These are phyloP conservation scores for Notiomystis cincta DNA, from an alignment of 2,113 vertebrate genomes.

Conservation along the genomic window DNA sequence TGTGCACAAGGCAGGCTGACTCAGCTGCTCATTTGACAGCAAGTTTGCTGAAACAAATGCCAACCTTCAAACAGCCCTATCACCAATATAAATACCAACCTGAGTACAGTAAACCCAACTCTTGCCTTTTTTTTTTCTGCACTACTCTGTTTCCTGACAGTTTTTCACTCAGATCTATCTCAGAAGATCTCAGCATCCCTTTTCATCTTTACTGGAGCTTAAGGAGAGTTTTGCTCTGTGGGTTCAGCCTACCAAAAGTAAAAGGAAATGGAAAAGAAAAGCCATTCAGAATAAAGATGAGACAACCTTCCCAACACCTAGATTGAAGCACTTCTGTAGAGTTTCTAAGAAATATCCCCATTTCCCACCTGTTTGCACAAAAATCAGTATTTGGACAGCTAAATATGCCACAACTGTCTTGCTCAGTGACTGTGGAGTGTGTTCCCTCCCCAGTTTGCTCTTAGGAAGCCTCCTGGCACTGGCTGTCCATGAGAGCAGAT, in stretches of 20 bases:
- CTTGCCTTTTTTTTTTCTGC: background rate
- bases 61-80: background rate
- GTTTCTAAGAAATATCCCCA: background rate
- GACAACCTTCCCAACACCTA: background rate
- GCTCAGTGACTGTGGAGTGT: rapidly evolving
- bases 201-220: background rate
- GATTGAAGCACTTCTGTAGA: background rate
- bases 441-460: background rate
- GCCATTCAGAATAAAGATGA: background rate
- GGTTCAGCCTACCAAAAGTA: background rate
- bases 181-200: background rate
- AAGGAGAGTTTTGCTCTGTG: background rate
- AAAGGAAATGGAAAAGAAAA: background rate
- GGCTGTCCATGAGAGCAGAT: rapidly evolving
- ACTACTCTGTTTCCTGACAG: background rate
- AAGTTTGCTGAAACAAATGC: background rate
- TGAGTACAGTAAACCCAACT: background rate
- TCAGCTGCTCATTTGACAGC: background rate
- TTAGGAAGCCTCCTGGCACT: background rate
- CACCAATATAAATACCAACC: background rate
- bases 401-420: background rate
- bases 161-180: background rate
- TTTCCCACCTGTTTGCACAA: background rate
- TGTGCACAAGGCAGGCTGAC: background rate
- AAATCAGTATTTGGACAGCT: background rate